Evolutionary conservation across 2,888 invertebrate species (phyloP).

Genomic region (Clepsis dumicolana): DNA sequence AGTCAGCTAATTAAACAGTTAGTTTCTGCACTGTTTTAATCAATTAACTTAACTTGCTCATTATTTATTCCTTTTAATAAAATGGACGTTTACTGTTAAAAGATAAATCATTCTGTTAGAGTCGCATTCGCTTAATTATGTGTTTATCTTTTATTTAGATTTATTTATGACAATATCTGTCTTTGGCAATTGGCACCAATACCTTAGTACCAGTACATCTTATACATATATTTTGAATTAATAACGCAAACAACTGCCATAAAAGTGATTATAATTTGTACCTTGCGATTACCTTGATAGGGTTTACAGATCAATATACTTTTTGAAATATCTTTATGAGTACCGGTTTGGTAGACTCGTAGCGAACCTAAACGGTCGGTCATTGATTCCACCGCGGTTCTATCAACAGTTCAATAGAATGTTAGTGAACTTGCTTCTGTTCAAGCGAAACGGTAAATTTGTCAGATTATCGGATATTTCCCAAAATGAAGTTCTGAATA

Average conservation of each 20-base stretch:
- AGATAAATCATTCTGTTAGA: no score
- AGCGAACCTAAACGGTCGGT: conserved; percentile 3
- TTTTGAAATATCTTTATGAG: not conserved
- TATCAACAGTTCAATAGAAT: conserved; percentile 3
- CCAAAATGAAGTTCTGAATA: not conserved
- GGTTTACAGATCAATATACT: not conserved
- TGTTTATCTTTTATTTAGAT: no score
- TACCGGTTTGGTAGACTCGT: not conserved
- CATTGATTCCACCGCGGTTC: not conserved
- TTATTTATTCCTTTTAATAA: no score
- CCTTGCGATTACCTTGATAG: not conserved
- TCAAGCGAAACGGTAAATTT: conserved; percentile 11
- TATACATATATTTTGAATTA: not conserved
- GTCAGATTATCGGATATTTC: not conserved
- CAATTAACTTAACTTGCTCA: no score
- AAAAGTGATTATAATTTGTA: not conserved
- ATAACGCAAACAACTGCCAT: not conserved
- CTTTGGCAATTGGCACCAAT: no score
- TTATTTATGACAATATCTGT: no score
- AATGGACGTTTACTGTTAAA: no score
- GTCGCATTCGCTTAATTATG: no score
- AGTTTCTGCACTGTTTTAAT: no score
- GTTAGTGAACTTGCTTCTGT: conserved; percentile 13
- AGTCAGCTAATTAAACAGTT: no score
- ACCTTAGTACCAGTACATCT: no score